Conservation (phyloP, 1,140 invertebrate species). For the Agrilus planipennis region DNA sequence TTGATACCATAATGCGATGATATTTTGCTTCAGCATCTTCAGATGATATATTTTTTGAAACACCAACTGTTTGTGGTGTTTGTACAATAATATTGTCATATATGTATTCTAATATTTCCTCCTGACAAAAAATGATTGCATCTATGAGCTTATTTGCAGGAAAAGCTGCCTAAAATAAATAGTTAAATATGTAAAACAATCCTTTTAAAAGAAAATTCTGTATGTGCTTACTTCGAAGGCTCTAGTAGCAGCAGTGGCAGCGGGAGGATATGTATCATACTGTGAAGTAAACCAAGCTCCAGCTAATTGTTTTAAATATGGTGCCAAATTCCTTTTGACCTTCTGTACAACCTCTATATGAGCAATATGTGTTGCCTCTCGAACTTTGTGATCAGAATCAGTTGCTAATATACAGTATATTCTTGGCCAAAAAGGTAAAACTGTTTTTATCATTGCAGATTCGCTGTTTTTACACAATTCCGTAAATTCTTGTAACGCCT, state of each 20-base stretch:
- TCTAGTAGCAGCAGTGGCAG: constrained; percentile 55
- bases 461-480: constrained; percentile 50
- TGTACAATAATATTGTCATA: constrained; percentile 56
- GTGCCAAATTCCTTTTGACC: constrained; percentile 61
- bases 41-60: constrained; percentile 38
- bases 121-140: constrained; percentile 63
- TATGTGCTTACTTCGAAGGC: constrained; percentile 48
- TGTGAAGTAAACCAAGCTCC: constrained; percentile 66
- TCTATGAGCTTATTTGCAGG: constrained; percentile 53
- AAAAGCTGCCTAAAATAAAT: constrained; percentile 55
- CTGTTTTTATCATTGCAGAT: constrained; percentile 45
- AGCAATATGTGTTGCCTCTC: constrained; percentile 61
- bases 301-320: constrained; percentile 61
- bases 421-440: constrained; percentile 67
- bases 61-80: constrained; percentile 47
- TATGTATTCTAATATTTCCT: constrained; percentile 63
- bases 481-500: constrained; percentile 71
- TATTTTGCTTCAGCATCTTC: constrained; percentile 68
- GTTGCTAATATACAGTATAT: constrained; percentile 58
- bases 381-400: constrained; percentile 66
- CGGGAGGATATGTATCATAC: constrained; percentile 70
- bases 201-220: constrained; percentile 18
- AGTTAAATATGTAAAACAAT: no score
- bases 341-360: constrained; percentile 52
- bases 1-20: constrained; percentile 51